Conservation (phyloP, 2,888 invertebrate species). For the Epistrophe grossulariae region DNA sequence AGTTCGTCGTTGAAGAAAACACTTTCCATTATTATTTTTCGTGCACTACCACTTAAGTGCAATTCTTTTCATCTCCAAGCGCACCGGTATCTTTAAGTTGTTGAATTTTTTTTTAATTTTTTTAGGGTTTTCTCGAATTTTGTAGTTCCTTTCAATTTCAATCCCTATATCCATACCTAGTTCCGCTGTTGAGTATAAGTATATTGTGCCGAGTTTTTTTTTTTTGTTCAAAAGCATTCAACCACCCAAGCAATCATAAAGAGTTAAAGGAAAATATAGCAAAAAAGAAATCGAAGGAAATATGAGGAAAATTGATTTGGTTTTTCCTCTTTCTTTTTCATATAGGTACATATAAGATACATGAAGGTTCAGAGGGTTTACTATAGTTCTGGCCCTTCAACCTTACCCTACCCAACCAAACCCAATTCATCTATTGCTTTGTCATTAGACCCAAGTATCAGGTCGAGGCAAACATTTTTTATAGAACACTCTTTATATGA, state of each 20-base stretch:
- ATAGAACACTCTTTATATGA: conserved; percentile 32
- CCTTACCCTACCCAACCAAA: background rate
- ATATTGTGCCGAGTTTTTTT: conserved; percentile 42
- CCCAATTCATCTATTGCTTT: conserved; percentile 35
- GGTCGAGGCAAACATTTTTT: conserved; percentile 20
- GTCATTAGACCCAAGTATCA: conserved; percentile 43
- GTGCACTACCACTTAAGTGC: conserved; percentile 75
- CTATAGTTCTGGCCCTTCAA: background rate
- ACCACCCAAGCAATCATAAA: conserved; percentile 69
- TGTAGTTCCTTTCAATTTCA: conserved; percentile 24
- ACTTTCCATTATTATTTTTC: conserved; percentile 76
- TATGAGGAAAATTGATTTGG: conserved; percentile 75
- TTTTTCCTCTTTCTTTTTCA: background rate
- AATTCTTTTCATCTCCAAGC: conserved; percentile 59
- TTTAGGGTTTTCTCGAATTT: background rate
- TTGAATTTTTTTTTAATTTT: conserved; percentile 27
- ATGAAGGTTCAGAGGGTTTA: background rate
- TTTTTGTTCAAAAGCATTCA: conserved; percentile 7
- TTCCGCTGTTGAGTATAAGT: conserved; percentile 45
- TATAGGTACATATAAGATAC: background rate
- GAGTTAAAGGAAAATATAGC: conserved; percentile 20
- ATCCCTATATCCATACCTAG: conserved; percentile 8
- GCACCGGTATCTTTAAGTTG: conserved; percentile 49
- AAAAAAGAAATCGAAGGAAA: conserved; percentile 53
- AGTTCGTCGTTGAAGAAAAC: conserved; percentile 51